phyloP scores from a whole-genome alignment of 2,797 vertebrate species.

The Semotilus atromaculatus region DNA sequence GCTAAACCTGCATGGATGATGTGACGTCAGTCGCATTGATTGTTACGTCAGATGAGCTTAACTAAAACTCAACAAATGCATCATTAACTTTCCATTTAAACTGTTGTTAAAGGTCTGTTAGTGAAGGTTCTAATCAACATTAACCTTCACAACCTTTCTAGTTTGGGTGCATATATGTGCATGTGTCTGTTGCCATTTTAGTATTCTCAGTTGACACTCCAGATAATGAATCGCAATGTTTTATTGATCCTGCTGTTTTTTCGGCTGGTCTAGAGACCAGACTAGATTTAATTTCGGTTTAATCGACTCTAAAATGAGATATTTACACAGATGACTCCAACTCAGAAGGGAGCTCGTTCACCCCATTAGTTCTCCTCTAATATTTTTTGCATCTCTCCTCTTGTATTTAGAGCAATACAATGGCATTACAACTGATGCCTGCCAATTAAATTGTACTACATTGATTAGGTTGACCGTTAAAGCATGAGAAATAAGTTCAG shows the following conservation, averaged over 20 bases:
- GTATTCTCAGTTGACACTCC: constrained; percentile 24
- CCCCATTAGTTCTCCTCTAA: constrained; percentile 46
- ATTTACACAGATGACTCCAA: constrained; percentile 38
- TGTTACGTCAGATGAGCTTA: background rate
- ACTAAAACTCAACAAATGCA: constrained; percentile 8
- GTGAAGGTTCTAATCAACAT: background rate
- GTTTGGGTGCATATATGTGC: background rate
- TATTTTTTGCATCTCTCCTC: constrained; percentile 19
- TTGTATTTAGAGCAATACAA: constrained; percentile 1
- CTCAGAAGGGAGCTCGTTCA: constrained; percentile 40
- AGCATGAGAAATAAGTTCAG: constrained; percentile 11
- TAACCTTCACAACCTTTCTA: constrained; percentile 10
- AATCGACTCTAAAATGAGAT: constrained; percentile 60
- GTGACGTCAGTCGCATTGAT: background rate
- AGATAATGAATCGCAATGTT: constrained; percentile 46
- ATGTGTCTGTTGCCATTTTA: background rate
- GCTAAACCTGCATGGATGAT: background rate
- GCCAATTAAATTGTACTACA: constrained; percentile 21
- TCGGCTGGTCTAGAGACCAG: constrained; percentile 46
- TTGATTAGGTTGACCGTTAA: background rate
- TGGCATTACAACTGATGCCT: constrained; percentile 11
- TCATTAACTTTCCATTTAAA: constrained; percentile 12
- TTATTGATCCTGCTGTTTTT: constrained; percentile 53
- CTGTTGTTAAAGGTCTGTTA: background rate
- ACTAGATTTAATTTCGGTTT: constrained; percentile 55